phyloP scores from a whole-genome alignment of 2,888 invertebrate genomes.

The Drosophila borborema region DNA sequence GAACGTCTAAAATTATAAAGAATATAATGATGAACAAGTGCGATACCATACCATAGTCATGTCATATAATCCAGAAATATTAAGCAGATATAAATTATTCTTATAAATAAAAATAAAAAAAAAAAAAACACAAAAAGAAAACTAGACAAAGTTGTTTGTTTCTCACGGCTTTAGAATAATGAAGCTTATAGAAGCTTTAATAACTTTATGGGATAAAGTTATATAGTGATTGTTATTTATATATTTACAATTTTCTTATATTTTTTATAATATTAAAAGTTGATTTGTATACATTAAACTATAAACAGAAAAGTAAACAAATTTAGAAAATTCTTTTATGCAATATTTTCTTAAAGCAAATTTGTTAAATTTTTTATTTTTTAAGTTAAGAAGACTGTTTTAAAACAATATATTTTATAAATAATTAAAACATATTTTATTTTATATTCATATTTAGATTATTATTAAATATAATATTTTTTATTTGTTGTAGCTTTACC shows the following conservation, averaged over 20 bases:
- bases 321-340: too few species aligned
- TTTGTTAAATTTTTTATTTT: too few species aligned
- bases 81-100: constrained; percentile 84
- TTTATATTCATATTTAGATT: neutral
- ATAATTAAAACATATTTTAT: too few species aligned
- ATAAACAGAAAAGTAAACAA: too few species aligned
- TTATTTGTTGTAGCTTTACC: neutral
- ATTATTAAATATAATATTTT: neutral
- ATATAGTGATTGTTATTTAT: too few species aligned
- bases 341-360: too few species aligned
- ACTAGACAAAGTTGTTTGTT: constrained; percentile 11
- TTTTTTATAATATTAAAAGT: too few species aligned
- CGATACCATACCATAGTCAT: constrained; percentile 80
- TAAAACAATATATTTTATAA: too few species aligned
- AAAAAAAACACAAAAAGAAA: constrained; percentile 50
- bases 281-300: too few species aligned
- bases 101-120: constrained; percentile 79
- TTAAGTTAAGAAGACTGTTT: too few species aligned
- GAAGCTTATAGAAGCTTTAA: neutral
- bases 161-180: neutral
- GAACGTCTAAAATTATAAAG: constrained; percentile 27
- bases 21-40: constrained; percentile 19
- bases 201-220: neutral
- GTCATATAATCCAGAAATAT: constrained; percentile 76
- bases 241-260: too few species aligned